Evolutionary conservation across 1,140 invertebrate genomes (phyloP).

Genomic region (Alviniconcha marisindica): DNA sequence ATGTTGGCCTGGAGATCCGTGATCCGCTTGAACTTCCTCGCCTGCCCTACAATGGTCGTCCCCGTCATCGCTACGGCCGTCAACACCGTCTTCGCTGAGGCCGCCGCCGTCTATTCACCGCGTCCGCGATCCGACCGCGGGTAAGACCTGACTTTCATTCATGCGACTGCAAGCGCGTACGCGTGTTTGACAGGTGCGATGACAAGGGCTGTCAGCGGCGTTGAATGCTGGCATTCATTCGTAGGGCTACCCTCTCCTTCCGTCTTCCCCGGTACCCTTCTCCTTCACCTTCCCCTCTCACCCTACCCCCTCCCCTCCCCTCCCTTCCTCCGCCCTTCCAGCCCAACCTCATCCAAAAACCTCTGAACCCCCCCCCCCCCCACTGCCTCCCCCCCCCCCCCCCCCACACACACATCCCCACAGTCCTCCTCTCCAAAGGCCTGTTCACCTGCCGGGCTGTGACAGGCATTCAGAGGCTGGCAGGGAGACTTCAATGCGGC

Average conservation of each 20-base stretch:
- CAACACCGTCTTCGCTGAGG: neutral
- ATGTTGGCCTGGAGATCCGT: no score
- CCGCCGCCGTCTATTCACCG: neutral
- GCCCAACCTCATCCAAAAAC: neutral
- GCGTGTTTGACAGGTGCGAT: conserved; percentile 23
- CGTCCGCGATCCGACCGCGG: neutral
- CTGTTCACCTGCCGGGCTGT: no score
- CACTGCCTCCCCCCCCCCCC: neutral
- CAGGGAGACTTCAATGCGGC: no score
- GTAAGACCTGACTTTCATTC: neutral
- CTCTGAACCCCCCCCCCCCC: neutral
- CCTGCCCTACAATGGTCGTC: no score
- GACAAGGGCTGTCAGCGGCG: conserved; percentile 4
- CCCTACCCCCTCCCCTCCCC: neutral
- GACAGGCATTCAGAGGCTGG: no score
- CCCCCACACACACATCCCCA: neutral
- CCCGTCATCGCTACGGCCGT: neutral
- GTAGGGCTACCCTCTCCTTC: neutral
- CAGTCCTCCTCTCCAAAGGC: no score
- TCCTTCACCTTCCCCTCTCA: neutral
- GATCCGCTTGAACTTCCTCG: no score
- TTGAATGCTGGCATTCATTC: neutral
- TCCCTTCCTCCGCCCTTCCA: neutral
- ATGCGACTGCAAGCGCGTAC: conserved; percentile 9
- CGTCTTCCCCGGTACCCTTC: neutral